Percentiles rank a stretch among this genome's conserved stretches.
Conservation (phyloP, 2,888 invertebrate genomes). For the Quadroppia sp. region DNA sequence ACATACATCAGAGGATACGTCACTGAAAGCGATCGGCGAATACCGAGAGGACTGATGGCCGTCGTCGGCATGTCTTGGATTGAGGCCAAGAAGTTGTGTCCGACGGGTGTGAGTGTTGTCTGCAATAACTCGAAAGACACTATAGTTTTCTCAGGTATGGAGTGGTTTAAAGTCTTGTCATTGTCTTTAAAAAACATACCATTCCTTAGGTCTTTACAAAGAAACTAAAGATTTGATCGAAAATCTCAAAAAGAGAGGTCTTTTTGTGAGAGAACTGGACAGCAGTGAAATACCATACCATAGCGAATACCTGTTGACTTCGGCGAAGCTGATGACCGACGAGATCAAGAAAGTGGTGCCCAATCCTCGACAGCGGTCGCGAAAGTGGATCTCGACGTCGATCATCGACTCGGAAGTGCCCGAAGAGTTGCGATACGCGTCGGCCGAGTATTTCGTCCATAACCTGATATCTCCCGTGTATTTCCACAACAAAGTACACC, state of each 20-base stretch:
- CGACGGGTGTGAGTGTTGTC: constrained; percentile 53
- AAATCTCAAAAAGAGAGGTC: not conserved
- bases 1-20: constrained; percentile 31
- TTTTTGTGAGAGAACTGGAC: constrained; percentile 36
- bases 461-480: constrained; percentile 88
- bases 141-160: constrained; percentile 58
- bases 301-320: constrained; percentile 52
- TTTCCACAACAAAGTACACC: constrained; percentile 79
- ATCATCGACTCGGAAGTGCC: constrained; percentile 78
- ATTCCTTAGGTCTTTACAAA: constrained; percentile 48
- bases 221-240: constrained; percentile 16
- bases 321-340: constrained; percentile 83
- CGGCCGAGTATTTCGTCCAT: constrained; percentile 91
- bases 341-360: constrained; percentile 81
- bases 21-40: constrained; percentile 25
- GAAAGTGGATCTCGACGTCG: constrained; percentile 86
- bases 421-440: constrained; percentile 68
- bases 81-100: constrained; percentile 55
- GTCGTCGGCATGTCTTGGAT: constrained; percentile 53
- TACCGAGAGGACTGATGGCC: constrained; percentile 51
- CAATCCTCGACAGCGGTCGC: constrained; percentile 69
- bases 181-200: too few relatives aligned
- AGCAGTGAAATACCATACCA: constrained; percentile 26
- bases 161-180: too few relatives aligned
- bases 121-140: constrained; percentile 58